Evolutionary conservation across 2,113 vertebrate genomes (phyloP).

Genomic region (Candoia aspera): DNA sequence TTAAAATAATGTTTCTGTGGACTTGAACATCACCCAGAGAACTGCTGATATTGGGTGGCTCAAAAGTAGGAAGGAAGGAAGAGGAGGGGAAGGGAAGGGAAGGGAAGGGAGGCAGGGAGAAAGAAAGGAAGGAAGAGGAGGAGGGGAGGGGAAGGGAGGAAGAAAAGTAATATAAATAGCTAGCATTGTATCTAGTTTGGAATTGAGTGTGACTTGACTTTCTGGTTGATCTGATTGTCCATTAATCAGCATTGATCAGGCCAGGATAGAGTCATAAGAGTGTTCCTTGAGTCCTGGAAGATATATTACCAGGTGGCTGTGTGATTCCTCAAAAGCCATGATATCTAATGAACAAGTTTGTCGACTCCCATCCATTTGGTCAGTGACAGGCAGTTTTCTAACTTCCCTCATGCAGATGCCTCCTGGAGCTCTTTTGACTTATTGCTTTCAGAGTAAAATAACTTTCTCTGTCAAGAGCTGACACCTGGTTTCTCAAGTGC

Average conservation of each 20-base stretch:
- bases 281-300: background rate
- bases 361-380: background rate
- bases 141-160: no score
- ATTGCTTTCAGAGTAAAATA: background rate
- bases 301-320: background rate
- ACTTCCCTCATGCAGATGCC: background rate
- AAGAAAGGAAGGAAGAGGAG: no score
- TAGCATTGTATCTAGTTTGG: background rate
- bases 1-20: background rate
- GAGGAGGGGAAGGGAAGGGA: background rate
- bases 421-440: background rate
- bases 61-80: background rate
- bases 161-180: background rate
- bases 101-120: no score
- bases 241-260: background rate
- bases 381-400: accelerated
- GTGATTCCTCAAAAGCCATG: background rate
- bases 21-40: background rate
- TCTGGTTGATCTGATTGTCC: background rate
- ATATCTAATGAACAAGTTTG: background rate
- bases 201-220: background rate
- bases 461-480: background rate
- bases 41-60: background rate
- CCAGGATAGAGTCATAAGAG: background rate
- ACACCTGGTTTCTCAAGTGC: accelerated